A percentile compares a stretch with the other conserved stretches of the same genome.
These are phyloP conservation scores for Epistrophe eligans DNA, from an alignment of 2,888 invertebrate species.

Conservation along the genomic window DNA sequence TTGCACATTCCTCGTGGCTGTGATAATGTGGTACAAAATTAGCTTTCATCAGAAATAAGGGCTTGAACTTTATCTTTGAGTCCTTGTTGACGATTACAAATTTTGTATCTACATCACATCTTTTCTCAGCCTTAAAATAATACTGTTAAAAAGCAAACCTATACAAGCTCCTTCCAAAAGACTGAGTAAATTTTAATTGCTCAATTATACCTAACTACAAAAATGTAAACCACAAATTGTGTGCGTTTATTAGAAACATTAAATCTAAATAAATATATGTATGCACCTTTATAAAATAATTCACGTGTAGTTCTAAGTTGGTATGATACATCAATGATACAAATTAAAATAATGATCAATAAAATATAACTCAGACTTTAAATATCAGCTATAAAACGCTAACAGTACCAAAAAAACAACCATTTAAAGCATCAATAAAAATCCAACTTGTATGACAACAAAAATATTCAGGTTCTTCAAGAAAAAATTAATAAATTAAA, in stretches of 20 bases:
- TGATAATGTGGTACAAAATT: no score
- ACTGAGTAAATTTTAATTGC: no score
- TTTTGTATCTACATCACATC: no score
- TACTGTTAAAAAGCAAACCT: no score
- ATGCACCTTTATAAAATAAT: not conserved
- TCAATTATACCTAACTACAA: no score
- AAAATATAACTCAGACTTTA: not conserved
- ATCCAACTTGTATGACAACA: conserved; percentile 42
- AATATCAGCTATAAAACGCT: conserved; percentile 20
- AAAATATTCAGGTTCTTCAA: conserved; percentile 47
- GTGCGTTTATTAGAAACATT: not conserved
- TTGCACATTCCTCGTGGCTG: no score
- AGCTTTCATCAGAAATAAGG: no score
- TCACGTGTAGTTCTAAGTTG: not conserved
- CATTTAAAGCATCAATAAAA: conserved; percentile 2
- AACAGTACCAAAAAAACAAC: conserved; percentile 2
- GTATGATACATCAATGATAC: not conserved
- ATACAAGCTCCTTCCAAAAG: no score
- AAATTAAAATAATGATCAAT: conserved; percentile 2
- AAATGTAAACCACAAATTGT: no score
- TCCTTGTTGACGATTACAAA: no score
- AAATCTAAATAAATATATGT: not conserved
- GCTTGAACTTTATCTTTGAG: no score
- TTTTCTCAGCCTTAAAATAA: no score
- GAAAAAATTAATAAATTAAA: conserved; percentile 23